phyloP scores from a whole-genome alignment of 1,140 invertebrate genomes.

The Alviniconcha marisindica region DNA sequence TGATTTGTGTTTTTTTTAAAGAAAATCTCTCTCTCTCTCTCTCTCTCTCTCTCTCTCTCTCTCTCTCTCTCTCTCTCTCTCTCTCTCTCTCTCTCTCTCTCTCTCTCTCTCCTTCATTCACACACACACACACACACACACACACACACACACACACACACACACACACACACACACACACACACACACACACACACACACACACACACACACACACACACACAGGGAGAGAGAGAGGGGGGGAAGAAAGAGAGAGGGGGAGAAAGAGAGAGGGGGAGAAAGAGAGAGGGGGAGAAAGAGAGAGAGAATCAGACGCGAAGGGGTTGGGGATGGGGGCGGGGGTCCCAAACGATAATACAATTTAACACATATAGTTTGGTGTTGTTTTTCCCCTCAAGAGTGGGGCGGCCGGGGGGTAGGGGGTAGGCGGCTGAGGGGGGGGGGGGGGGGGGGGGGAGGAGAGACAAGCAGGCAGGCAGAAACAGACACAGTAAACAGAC shows the following conservation, averaged over 20 bases:
- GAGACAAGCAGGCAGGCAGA: not conserved
- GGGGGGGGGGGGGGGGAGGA: not conserved
- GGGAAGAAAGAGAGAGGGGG: too few relatives aligned
- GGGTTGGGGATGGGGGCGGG: too few relatives aligned
- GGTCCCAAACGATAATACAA: too few relatives aligned
- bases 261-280: not conserved
- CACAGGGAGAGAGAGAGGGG: too few relatives aligned
- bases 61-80: slow-evolving; percentile 5
- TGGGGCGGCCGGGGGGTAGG: not conserved
- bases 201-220: too few relatives aligned
- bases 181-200: too few relatives aligned
- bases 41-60: not conserved
- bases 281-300: not conserved
- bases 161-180: too few relatives aligned
- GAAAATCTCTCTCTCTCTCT: not conserved
- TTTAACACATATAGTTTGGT: too few relatives aligned
- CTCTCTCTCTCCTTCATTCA: not conserved
- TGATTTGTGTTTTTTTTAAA: too few relatives aligned
- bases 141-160: too few relatives aligned
- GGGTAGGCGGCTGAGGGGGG: not conserved
- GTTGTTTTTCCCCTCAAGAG: too few relatives aligned
- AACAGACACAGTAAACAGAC: not conserved
- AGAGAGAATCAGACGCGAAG: too few relatives aligned
- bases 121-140: not conserved
- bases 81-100: not conserved